Conservation (phyloP, 2,888 invertebrate genomes). For the Thysanoteuthis rhombus region DNA sequence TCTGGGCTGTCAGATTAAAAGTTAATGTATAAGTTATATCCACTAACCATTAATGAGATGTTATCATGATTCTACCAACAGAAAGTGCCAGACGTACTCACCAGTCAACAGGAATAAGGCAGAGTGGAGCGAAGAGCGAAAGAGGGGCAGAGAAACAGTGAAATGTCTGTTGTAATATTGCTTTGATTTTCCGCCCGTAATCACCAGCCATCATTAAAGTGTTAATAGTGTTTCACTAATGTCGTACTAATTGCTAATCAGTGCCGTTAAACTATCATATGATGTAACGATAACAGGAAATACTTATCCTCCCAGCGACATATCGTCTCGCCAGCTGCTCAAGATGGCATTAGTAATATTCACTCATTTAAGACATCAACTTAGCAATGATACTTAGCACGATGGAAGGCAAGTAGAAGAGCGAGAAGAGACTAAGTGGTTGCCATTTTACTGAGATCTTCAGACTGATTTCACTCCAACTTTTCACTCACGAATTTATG, state of each 20-base stretch:
- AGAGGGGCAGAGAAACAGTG: not conserved
- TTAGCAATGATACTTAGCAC: not conserved
- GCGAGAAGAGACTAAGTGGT: not conserved
- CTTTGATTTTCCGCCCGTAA: not conserved
- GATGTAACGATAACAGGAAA: not conserved
- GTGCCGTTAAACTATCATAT: not conserved
- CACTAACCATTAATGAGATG: conserved; percentile 12
- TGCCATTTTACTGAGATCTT: not conserved
- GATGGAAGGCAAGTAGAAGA: not conserved
- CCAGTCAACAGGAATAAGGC: not conserved
- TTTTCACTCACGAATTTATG: not conserved
- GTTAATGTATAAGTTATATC: conserved; percentile 12
- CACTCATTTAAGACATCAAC: not conserved
- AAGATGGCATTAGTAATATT: not conserved
- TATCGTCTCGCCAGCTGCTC: not conserved
- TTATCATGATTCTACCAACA: not conserved
- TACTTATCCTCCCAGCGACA: not conserved
- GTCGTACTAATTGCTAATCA: not conserved
- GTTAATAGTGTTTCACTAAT: not conserved
- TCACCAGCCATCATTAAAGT: not conserved
- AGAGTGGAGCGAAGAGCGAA: not conserved
- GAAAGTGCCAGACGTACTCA: not conserved
- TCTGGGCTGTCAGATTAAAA: conserved; percentile 12
- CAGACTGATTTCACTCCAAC: not conserved
- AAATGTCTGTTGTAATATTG: not conserved